These are phyloP conservation scores for Diachasmimorpha longicaudata DNA, from an alignment of 1,140 invertebrate genomes.

Conservation along the genomic window DNA sequence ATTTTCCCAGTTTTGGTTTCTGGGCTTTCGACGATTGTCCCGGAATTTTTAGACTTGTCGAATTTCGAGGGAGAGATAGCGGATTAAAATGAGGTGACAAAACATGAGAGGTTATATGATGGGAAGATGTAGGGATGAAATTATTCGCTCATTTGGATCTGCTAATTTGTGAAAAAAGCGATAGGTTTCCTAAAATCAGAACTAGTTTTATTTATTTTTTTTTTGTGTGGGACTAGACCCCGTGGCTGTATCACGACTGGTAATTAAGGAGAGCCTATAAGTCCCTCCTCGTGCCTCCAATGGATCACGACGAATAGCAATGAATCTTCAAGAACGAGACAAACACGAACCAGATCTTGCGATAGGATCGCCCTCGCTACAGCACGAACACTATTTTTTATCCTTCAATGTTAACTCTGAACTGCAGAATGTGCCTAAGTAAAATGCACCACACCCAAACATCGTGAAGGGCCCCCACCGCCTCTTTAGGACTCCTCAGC, in stretches of 20 bases:
- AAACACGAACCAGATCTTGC: conserved; percentile 3
- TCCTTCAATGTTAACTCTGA: not conserved
- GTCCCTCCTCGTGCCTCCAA: not conserved
- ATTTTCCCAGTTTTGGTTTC: not conserved
- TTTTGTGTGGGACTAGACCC: not conserved
- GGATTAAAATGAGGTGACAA: no score
- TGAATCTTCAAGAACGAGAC: not conserved
- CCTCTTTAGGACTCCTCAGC: no score
- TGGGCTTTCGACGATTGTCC: not conserved
- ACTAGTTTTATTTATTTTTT: not conserved
- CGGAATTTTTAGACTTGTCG: not conserved
- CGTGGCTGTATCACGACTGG: not conserved
- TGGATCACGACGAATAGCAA: not conserved
- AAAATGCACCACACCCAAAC: no score
- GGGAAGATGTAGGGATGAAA: no score
- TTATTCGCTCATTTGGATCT: no score
- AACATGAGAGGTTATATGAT: no score
- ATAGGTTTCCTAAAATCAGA: not conserved
- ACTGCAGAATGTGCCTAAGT: not conserved
- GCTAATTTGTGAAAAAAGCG: not conserved
- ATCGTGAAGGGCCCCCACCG: no score
- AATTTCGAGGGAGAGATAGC: not conserved
- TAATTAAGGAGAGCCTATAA: not conserved
- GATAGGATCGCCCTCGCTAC: not conserved
- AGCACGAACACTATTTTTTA: not conserved